These are phyloP conservation scores for Falco berigora DNA, from an alignment of 2,797 vertebrate genomes.

Conservation along the genomic window DNA sequence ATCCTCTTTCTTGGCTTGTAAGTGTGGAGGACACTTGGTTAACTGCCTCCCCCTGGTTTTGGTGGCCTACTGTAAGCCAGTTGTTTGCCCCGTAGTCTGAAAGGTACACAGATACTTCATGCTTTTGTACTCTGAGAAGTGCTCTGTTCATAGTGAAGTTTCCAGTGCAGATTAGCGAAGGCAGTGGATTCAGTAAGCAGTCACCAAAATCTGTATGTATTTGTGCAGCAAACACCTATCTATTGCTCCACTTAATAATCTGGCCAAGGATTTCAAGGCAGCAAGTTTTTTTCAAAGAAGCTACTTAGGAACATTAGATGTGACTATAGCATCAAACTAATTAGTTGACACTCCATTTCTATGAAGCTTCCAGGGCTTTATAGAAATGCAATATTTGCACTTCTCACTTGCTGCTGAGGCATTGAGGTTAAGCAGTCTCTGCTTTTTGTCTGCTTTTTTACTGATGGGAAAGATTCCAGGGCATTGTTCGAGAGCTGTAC, in stretches of 20 bases:
- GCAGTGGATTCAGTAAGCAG: conserved; percentile 58
- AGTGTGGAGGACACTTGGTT: neutral
- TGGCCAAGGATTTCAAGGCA: conserved; percentile 56
- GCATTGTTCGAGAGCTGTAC: conserved; percentile 24
- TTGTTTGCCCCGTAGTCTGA: conserved; percentile 87
- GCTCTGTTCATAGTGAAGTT: conserved; percentile 83
- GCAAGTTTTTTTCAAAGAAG: conserved; percentile 45
- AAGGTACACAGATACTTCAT: conserved; percentile 90
- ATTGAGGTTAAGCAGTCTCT: conserved; percentile 43
- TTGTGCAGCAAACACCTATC: conserved; percentile 76
- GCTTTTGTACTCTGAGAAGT: conserved; percentile 82
- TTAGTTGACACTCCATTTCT: conserved; percentile 66
- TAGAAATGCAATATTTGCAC: conserved; percentile 44
- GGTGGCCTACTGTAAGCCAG: conserved; percentile 67
- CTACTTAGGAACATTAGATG: conserved; percentile 62
- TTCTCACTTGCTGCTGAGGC: conserved; percentile 50
- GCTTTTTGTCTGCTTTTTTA: conserved; percentile 24
- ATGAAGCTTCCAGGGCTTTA: conserved; percentile 53
- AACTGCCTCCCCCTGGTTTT: conserved; percentile 13
- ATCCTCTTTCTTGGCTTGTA: neutral
- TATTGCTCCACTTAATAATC: conserved; percentile 52
- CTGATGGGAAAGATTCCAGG: conserved; percentile 45
- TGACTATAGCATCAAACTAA: conserved; percentile 64
- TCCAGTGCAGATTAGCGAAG: conserved; percentile 75
- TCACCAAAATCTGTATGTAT: conserved; percentile 72